Evolutionary conservation across 2,888 invertebrate genomes (phyloP).

Genomic region (Timandra comae): DNA sequence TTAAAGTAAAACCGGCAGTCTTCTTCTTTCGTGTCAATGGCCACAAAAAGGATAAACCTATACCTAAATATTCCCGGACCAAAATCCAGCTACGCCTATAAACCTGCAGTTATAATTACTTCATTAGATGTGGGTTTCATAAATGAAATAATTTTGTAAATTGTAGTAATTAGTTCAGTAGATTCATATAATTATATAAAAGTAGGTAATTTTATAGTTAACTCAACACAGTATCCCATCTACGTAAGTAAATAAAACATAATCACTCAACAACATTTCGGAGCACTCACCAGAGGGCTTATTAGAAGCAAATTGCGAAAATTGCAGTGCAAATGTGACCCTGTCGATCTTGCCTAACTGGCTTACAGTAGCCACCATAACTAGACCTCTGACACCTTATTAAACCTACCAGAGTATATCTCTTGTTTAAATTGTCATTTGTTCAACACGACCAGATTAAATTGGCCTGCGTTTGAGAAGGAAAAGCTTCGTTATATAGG

Average conservation of each 20-base stretch:
- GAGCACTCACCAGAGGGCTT: constrained; percentile 59
- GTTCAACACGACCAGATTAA: constrained; percentile 24
- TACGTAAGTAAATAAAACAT: constrained; percentile 20
- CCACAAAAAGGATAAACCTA: too few relatives aligned
- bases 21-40: too few relatives aligned
- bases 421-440: constrained; percentile 27
- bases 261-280: constrained; percentile 47
- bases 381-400: constrained; percentile 26
- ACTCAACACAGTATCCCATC: constrained; percentile 24
- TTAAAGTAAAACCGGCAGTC: too few relatives aligned
- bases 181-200: too few relatives aligned
- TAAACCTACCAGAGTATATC: constrained; percentile 15
- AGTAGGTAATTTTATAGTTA: too few relatives aligned
- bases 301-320: constrained; percentile 75
- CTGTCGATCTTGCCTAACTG: constrained; percentile 58
- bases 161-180: too few relatives aligned
- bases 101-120: too few relatives aligned
- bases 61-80: too few relatives aligned
- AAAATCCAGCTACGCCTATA: too few relatives aligned
- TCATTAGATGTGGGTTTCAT: too few relatives aligned
- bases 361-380: constrained; percentile 40
- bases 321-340: constrained; percentile 73
- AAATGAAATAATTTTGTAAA: too few relatives aligned
- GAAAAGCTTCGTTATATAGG: not conserved
- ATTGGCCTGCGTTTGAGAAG: constrained; percentile 24